Evolutionary conservation across 2,113 vertebrate species (phyloP), one percentile per base, ranked within the genome.

Genomic region (Agapornis roseicollis): DNA sequence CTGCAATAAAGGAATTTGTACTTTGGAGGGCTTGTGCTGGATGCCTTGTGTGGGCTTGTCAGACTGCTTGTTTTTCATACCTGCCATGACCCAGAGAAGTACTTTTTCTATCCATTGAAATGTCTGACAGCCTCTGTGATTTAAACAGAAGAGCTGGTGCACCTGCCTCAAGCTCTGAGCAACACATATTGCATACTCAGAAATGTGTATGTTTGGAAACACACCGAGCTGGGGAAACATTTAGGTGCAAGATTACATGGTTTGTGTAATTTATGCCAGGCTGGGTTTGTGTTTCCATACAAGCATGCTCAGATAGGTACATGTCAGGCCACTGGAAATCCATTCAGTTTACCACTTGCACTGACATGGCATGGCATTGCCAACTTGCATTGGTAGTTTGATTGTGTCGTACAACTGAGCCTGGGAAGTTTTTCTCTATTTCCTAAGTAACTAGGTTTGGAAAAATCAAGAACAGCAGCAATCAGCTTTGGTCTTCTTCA

Each of bases 191-290:
- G 18, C 19, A 35, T 2, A 3, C 47, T 84, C 52, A 47, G 19
- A 74, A 71, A 80, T 23, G 13, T n/a, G 78, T 41, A 15, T 46
- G 73, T 71, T 55, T 84, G 39, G 42, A 92, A 97, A 89, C 55
- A 78, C 17, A 29, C 3, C 24, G 41, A 58, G 42, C 46, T 29
- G 41, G 74, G 60, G 60, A 93, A 94, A 81, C 66, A 80, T 35
- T 80, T 72, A 73, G 28, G 50, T 73, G 33, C 52, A 74, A 64
- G 35, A 71, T 47, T 55, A 35, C 9, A 16, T 3, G 47, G 46
- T 47, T 78, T 3, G 6, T 74, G 7, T 69, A 46, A 71, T 84
- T 93, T 60, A 74, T 42, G 28, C 63, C 39, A 71, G 69, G 29
- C 17, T 64, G 46, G 44, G 17, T 63, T 42, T 73, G 13, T 92